Base-by-base conservation (phyloP, 2,888 invertebrate genomes). In the Helleia helle region DNA sequence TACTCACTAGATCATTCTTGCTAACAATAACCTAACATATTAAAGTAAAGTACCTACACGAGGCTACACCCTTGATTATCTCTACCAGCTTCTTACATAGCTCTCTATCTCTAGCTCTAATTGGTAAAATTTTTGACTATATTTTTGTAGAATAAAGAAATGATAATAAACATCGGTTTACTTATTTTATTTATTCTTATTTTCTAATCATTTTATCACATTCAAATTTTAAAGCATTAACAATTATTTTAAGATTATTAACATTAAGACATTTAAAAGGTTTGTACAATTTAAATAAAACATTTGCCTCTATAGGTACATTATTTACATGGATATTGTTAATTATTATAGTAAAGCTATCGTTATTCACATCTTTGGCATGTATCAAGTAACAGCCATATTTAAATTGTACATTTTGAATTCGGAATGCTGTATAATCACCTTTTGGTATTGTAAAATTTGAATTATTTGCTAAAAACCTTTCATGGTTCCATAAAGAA, bases 401-500 rank as follows among this genome's bases (percentile, higher is more conserved):
- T 53, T 72, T 65, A 11, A 63, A 65, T 44, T 51, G 15, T 1
- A 66, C 46, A 44, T 63, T 72, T 56, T 58, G 48, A 47, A 83
- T 67, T 41, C 58, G 56, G 47, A 74, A 77, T 11, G 59, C 44
- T 13, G 54, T 15, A 49, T 60, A 55, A 37, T 71, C 65, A 40
- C 55, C 64, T 59, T 71, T 79, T 0, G 81, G 77, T 12, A 81
- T 65, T 1, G 74, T 49, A 51, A 83, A 77, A 49, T 68, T 74
- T 6, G 83, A 73, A 54, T 70, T 72, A 48, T 61, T 68, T 1
- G 84, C 86, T 47, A 85, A 59, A 61, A 68, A 87, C 43, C 68
- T 61, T 56, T 88, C 87, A 52, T 88, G 87, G 58, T 85, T 74
- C 87, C 87, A 87, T 39, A 88, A 64, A 18, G 76, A 75, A 39